Evolutionary conservation across 2,797 vertebrate genomes (phyloP), one percentile per base, ranked within the genome.

Genomic region (Peromyscus eremicus): DNA sequence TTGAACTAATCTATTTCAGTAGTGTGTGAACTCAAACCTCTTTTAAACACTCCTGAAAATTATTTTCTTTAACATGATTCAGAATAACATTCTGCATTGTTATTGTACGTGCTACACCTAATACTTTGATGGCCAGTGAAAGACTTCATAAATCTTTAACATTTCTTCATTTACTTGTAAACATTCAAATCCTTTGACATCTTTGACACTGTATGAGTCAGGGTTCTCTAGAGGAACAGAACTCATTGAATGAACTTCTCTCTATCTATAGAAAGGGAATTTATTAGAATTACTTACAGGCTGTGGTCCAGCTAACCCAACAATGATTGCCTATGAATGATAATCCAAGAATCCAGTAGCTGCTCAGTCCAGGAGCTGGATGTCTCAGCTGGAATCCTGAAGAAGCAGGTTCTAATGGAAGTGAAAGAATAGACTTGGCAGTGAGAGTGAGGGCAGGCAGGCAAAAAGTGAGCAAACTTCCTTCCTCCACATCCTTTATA

Each of bases 41-140:
- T 21, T 87, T 86, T 80, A 97, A 94, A 34, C 60, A 92, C 43
- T 55, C 64, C 96, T 96, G 92, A 95, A 97, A 97, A 95, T 88
- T 13, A 49, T 87, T 4, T 46, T 71, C 1, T 46, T 97, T 83
- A 92, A 83, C 25, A 49, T 70, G 13, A 23, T 68, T 95, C 85
- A 46, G n/a, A 95, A 79, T 87, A 88, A 64, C 87, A 96, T 96
- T 96, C 64, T 25, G 87, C 34, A 37, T 2, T 37, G 70, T 10
- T 21, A 21, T 37, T 37, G n/a, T 4, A 37, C 8, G 73, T 81
- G 16, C 27, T 97, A 12, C 60, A 40, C 12, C 62, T 90, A 73
- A 70, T 93, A 95, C 95, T 97, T 77, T 89, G 17, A 88, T 91
- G 95, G 0, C 14, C 21, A 95, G 0, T 81, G 40, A 49, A 52